Percentiles rank a stretch among this genome's conserved stretches.
These are phyloP conservation scores for Phodopus roborovskii DNA, from an alignment of 2,113 vertebrate species.

Conservation along the genomic window DNA sequence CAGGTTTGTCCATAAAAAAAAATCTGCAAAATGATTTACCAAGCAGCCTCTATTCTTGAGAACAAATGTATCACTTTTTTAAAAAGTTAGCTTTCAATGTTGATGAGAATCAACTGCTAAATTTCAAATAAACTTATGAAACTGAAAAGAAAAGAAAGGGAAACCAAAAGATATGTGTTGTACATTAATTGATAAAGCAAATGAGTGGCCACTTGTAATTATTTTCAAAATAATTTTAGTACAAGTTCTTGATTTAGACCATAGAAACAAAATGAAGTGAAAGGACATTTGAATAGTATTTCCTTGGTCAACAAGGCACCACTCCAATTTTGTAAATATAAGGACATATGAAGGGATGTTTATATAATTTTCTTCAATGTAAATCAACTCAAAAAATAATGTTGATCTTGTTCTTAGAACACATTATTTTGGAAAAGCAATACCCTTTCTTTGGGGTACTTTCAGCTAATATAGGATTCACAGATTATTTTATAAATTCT, in stretches of 20 bases:
- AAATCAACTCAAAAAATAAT: constrained; percentile 32
- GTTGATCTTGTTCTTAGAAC: neutral
- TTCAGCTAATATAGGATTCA: neutral
- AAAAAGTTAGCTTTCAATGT: neutral
- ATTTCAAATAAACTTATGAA: neutral
- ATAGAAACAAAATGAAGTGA: neutral
- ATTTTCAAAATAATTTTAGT: constrained; percentile 19
- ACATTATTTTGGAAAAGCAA: neutral
- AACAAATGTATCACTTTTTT: neutral
- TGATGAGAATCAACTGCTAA: neutral
- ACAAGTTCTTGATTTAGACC: constrained; percentile 37
- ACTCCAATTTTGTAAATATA: neutral
- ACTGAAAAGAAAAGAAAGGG: neutral
- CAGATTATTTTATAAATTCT: neutral
- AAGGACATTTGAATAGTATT: neutral
- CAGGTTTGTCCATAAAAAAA: neutral
- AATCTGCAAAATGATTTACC: neutral
- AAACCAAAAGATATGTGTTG: neutral
- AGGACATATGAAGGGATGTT: neutral
- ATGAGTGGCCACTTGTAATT: constrained; percentile 44
- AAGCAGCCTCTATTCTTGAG: neutral
- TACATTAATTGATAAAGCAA: neutral
- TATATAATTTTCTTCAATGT: neutral
- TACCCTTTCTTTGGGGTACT: neutral
- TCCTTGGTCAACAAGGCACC: neutral